These are phyloP conservation scores for Lagria hirta DNA, from an alignment of 2,888 invertebrate genomes.

Conservation along the genomic window DNA sequence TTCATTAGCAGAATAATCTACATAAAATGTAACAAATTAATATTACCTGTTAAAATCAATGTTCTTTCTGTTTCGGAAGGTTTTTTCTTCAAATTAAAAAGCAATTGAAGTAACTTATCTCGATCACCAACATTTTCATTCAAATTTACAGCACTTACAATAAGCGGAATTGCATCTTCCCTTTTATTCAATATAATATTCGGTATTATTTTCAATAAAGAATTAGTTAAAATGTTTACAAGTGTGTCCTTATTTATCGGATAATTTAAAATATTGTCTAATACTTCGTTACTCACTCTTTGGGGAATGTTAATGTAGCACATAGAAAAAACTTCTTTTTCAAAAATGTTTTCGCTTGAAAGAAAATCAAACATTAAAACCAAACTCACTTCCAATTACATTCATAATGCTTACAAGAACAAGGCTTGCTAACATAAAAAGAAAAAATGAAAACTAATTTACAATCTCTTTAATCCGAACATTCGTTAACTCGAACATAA, in stretches of 20 bases:
- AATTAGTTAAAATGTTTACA: conserved; percentile 58
- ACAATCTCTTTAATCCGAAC: too few relatives aligned
- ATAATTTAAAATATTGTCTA: conserved; percentile 50
- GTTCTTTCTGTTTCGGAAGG: conserved; percentile 68
- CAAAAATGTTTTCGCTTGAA: conserved; percentile 60
- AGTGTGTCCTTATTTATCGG: conserved; percentile 51
- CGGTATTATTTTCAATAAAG: conserved; percentile 65
- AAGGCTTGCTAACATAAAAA: too few relatives aligned
- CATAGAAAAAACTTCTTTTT: conserved; percentile 57
- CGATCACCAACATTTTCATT: conserved; percentile 61
- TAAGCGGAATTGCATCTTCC: conserved; percentile 68
- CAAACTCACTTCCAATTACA: too few relatives aligned
- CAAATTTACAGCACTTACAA: conserved; percentile 63
- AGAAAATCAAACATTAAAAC: not conserved
- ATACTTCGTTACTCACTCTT: conserved; percentile 43
- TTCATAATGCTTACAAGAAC: too few relatives aligned
- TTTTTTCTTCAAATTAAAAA: conserved; percentile 72
- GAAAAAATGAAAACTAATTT: not conserved
- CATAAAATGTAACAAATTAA: not conserved
- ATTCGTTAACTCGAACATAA: too few relatives aligned
- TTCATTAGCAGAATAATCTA: too few relatives aligned
- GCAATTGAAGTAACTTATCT: conserved; percentile 64
- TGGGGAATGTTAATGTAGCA: conserved; percentile 54
- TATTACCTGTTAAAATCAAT: conserved; percentile 58
- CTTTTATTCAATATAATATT: conserved; percentile 69